Conservation (phyloP, 2,888 invertebrate species). For the Dynastes maya region DNA sequence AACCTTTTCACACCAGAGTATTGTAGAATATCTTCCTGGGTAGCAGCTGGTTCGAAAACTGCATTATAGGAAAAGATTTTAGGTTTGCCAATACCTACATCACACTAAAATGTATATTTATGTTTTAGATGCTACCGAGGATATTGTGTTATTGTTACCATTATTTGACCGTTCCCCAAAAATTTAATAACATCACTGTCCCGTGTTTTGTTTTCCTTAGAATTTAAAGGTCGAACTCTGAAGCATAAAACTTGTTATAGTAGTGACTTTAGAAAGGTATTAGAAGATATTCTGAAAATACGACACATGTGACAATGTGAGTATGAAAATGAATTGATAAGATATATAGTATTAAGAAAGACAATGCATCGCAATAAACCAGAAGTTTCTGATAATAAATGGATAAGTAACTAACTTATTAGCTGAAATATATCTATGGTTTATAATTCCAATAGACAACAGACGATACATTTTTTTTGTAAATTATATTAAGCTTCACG, state of each 20-base stretch:
- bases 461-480: too few relatives aligned
- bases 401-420: too few relatives aligned
- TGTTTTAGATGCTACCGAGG: not conserved
- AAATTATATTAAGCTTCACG: too few relatives aligned
- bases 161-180: slow-evolving; percentile 91
- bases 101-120: slow-evolving; percentile 66
- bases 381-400: too few relatives aligned
- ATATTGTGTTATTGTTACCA: slow-evolving; percentile 63
- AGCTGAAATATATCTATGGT: too few relatives aligned
- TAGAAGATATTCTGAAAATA: too few relatives aligned
- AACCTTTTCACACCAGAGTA: slow-evolving; percentile 92
- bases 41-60: slow-evolving; percentile 93
- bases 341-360: too few relatives aligned
- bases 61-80: slow-evolving; percentile 96
- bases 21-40: slow-evolving; percentile 88
- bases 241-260: slow-evolving; percentile 48
- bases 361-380: too few relatives aligned
- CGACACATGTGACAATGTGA: too few relatives aligned
- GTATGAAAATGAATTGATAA: too few relatives aligned
- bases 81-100: slow-evolving; percentile 79
- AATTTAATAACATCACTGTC: slow-evolving; percentile 85
- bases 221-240: slow-evolving; percentile 88
- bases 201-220: slow-evolving; percentile 80
- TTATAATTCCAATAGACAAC: too few relatives aligned
- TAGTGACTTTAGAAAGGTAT: not conserved